Conservation (phyloP, 2,888 invertebrate genomes). For the Euplexia lucipara region DNA sequence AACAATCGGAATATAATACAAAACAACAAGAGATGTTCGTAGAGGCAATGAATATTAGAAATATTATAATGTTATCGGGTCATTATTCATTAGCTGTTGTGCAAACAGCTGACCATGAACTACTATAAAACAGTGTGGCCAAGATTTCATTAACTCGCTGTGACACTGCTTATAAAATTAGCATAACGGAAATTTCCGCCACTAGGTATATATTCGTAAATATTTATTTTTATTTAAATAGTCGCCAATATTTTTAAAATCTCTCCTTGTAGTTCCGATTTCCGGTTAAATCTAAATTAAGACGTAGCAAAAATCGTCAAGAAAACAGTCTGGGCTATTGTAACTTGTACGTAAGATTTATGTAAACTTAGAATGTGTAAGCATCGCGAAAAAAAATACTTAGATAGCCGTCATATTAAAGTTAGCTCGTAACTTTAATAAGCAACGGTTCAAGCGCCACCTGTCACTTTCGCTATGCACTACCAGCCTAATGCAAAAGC, state of each 20-base stretch:
- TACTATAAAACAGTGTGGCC: conserved; percentile 56
- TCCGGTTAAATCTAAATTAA: conserved; percentile 11
- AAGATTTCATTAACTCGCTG: conserved; percentile 69
- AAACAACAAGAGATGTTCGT: conserved; percentile 39
- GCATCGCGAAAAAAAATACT: conserved; percentile 23
- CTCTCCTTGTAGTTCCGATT: conserved; percentile 14
- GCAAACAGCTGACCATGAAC: conserved; percentile 72
- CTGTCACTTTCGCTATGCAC: conserved; percentile 24
- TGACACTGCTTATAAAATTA: conserved; percentile 67
- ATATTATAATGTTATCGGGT: conserved; percentile 53
- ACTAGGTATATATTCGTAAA: conserved; percentile 44
- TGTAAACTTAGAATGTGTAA: conserved; percentile 23
- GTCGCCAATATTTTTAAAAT: conserved; percentile 17
- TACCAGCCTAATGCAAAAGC: conserved; percentile 13
- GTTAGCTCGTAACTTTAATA: conserved; percentile 47
- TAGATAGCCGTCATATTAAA: conserved; percentile 32
- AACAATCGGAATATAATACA: conserved; percentile 9
- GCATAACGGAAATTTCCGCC: conserved; percentile 72
- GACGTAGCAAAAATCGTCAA: neutral
- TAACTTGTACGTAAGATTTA: conserved; percentile 15
- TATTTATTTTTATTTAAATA: conserved; percentile 38
- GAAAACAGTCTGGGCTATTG: neutral
- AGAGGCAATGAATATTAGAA: conserved; percentile 37
- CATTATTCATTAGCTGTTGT: conserved; percentile 67
- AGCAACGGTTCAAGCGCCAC: conserved; percentile 25